Evolutionary conservation across 2,113 vertebrate species (phyloP), one percentile per base, ranked within the genome.

Genomic region (Epinephelus lanceolatus): DNA sequence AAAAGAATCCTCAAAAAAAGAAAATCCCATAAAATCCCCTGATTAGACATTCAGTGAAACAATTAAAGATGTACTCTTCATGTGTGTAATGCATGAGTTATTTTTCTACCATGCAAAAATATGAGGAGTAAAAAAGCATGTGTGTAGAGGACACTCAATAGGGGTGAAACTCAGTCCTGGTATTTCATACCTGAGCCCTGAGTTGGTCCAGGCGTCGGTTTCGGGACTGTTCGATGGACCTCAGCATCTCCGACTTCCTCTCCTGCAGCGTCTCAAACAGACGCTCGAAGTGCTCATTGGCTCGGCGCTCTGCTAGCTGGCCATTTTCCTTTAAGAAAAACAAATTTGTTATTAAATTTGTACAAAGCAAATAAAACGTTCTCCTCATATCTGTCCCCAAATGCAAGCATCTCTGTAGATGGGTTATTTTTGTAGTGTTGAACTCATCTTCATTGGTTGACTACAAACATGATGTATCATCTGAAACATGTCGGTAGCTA

Each of bases 201-300:
- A 99, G 91, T 65, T 97, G 97, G 67, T 96, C 95, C 92, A 98
- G 66, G 63, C 97, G 96, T 65, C 96, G 78, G 85, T 89, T 96
- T 89, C 95, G 96, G 13, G 97, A 97, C 23, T 93, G 78, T 75
- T 98, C 96, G 18, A 99, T 98, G 63, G 97, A 97, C 61, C 92
- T 93, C 86, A 99, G 84, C 93, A 98, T 96, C 88, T 96, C 96
- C 0, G 92, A 92, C 76, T 96, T 97, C 81, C 96, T 96, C 87
- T 98, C 97, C 88, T 98, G 96, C 65, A 99, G 94, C 17, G 97
- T 92, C 81, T 96, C 93, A 86, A 94, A 97, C 27, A 99, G 94
- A 75, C 95, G 96, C 73, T 98, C 97, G 92, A 99, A 99, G 87
- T 96, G 97, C 65, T 95, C 95, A 5, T 92, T 89, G 53, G 97